phyloP scores from a whole-genome alignment of 1,140 invertebrate genomes.

The Nasonia giraulti region DNA sequence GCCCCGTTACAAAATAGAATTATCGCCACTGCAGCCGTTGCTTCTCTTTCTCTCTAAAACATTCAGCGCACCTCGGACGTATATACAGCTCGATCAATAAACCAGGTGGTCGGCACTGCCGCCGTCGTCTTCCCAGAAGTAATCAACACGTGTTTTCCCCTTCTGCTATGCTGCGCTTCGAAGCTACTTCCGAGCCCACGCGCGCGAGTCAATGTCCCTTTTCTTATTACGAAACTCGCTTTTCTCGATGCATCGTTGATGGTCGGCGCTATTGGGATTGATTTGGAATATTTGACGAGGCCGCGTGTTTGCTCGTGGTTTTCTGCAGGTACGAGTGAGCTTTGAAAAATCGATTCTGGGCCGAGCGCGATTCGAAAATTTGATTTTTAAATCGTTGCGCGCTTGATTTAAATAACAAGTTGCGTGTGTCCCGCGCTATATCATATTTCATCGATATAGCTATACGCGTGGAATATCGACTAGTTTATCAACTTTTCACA shows the following conservation, averaged over 20 bases:
- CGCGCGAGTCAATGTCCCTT: conserved; percentile 13
- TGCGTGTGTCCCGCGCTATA: not conserved
- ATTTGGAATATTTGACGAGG: not conserved
- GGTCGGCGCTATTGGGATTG: not conserved
- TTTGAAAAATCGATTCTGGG: not conserved
- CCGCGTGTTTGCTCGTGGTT: not conserved
- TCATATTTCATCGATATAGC: not conserved
- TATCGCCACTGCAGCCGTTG: not conserved
- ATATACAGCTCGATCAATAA: conserved; percentile 37
- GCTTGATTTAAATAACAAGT: not conserved
- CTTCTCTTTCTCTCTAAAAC: conserved; percentile 28
- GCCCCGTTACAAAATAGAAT: not conserved
- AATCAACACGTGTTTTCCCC: conserved; percentile 44
- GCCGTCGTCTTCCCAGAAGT: conserved; percentile 31
- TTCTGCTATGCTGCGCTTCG: not conserved
- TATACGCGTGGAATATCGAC: not conserved
- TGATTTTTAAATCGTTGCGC: not conserved
- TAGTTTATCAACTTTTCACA: not conserved
- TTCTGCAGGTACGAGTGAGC: not conserved
- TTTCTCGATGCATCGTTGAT: not conserved
- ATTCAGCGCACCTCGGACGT: conserved; percentile 11
- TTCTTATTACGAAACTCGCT: conserved; percentile 4
- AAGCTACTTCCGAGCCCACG: not conserved
- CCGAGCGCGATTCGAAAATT: not conserved
- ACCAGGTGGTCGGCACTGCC: conserved; percentile 18